Percentiles rank a stretch among this genome's conserved stretches.
Conservation (phyloP, 2,113 vertebrate species). For the Machaerirhynchus nigripectus region DNA sequence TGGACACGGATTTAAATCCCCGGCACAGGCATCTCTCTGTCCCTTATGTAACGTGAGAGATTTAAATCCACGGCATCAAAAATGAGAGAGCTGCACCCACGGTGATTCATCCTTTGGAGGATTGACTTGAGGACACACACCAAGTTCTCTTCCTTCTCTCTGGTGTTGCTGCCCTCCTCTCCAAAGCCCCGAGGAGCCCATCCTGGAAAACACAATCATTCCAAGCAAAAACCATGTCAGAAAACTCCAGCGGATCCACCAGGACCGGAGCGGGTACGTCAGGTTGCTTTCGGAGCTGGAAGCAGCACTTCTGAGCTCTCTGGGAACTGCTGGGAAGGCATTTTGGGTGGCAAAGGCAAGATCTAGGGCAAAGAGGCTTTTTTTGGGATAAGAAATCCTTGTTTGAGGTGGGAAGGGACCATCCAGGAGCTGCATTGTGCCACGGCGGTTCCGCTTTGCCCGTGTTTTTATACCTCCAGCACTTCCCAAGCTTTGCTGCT, state of each 20-base stretch:
- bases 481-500: neutral
- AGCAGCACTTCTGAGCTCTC: neutral
- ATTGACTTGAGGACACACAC: neutral
- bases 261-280: slow-evolving; percentile 73
- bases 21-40: slow-evolving; percentile 76
- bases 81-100: neutral
- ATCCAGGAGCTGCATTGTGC: neutral
- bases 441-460: rapidly evolving
- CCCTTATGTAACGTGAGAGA: slow-evolving; percentile 67
- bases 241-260: slow-evolving; percentile 55
- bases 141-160: neutral
- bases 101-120: neutral
- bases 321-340: neutral
- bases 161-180: neutral
- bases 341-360: neutral
- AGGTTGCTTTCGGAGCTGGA: neutral
- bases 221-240: slow-evolving; percentile 50
- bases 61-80: neutral
- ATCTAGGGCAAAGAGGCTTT: neutral
- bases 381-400: neutral
- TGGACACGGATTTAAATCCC: slow-evolving; percentile 17
- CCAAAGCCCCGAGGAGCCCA: neutral
- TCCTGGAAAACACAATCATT: neutral
- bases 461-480: neutral
- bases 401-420: neutral